Evolutionary conservation across 2,797 vertebrate species (phyloP), one percentile per base, ranked within the genome.

Genomic region (Trachurus trachurus): DNA sequence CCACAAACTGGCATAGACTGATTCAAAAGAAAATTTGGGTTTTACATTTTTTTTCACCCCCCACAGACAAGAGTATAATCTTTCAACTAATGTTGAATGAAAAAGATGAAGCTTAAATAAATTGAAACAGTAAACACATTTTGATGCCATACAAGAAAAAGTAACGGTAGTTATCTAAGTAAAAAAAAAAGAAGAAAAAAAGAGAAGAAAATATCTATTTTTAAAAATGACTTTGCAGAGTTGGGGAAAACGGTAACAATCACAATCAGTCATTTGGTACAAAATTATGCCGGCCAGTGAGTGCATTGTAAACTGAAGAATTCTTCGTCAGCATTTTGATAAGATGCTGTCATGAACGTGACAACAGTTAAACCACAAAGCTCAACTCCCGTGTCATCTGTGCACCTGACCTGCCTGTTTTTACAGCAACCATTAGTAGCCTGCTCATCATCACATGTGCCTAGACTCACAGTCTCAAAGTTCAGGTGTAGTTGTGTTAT

Each of bases 331-430:
- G 64, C 8, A 37, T 56, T 44, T 58, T 44, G 19, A 53, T 53
- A 45, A 56, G 16, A 65, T 57, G 11, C 1, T 58, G 15, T 56
- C 42, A 37, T 56, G 72, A 10, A 70, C 3, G 2, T 58, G 22
- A 42, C 5, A 31, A 10, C 5, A 17, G 7, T 21, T 37, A 34
- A 66, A 47, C 9, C 50, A 77, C 8, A 65, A 65, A 50, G 53
- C 39, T 22, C 21, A n/a, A 69, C 7, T 69, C 29, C 39, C 3
- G 10, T 78, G 21, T 12, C 16, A 29, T 40, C 34, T 47, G 0
- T 54, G 52, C 42, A 68, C 10, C 2, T 52, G 64, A 72, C 5
- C n/a, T 66, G 37, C 29, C 1, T 52, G 9, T 58, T 47, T 87
- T 60, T 54, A 80, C 52, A 66, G 42, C 44, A 53, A n/a, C 68